Evolutionary conservation across 2,888 invertebrate species (phyloP), one percentile per base, ranked within the genome.

Genomic region (Agriotes lineatus): DNA sequence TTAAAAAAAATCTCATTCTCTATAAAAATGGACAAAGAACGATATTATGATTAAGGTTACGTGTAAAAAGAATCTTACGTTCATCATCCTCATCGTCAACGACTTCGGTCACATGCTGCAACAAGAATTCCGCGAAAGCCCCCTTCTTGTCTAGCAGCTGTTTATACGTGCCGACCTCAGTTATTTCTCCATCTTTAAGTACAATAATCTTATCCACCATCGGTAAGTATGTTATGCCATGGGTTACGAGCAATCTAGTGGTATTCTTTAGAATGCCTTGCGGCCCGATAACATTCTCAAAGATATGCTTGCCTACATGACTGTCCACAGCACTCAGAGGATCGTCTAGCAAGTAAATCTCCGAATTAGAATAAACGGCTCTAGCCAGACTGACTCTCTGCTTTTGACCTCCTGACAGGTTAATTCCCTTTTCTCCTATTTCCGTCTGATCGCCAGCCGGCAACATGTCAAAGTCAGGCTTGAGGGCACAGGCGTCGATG

Each of bases 371-470:
- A 84, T 97, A 97, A 1, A 96, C 96, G 1, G 97, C 96, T 75
- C 97, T 88, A 0, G 97, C 97, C 71, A 97, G 85, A 64, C 95
- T 95, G 33, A 97, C 95, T 74, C 97, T 88, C 83, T 94, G 96
- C 84, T 94, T 97, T 82, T 95, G 97, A 3, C 97, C 97, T 12
- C 97, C 97, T 10, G 93, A 94, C 72, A 95, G 83, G 76, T 88
- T 88, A 58, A 88, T 88, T 83, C 95, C 95, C 86, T 98, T 99
- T 85, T 99, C 99, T 69, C 99, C 99, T 75, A 99, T 99, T 87
- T 99, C 99, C 0, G 99, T 99, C 81, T 90, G 89, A 86, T 99
- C 99, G 0, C 98, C 97, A n/a, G 93, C 97, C 0, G 96, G 95
- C 37, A 99, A 85, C 85, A 98, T 96, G 52, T 95, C 94, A 76